phyloP scores from a whole-genome alignment of 2,113 vertebrate genomes.

The Pterocles gutturalis region DNA sequence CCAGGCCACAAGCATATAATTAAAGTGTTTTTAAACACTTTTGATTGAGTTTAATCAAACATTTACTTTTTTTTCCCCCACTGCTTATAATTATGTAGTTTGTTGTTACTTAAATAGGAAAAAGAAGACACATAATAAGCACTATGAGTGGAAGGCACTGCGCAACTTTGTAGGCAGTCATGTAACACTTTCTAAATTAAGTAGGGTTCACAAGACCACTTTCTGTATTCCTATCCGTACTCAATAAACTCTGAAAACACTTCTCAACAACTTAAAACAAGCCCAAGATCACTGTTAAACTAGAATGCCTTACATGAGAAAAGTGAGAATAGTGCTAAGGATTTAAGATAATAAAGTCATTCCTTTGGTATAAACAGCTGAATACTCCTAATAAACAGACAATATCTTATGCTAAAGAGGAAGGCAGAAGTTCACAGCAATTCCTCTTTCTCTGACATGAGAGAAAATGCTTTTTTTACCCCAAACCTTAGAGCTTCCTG shows the following conservation, averaged over 20 bases:
- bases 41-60: background rate
- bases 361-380: background rate
- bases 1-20: background rate
- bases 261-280: background rate
- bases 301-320: background rate
- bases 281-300: background rate
- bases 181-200: background rate
- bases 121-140: background rate
- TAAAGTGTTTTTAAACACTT: background rate
- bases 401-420: background rate
- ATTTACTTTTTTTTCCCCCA: background rate
- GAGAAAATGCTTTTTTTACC: background rate
- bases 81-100: background rate
- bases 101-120: background rate
- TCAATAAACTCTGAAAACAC: background rate
- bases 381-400: background rate
- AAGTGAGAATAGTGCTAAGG: background rate
- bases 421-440: background rate
- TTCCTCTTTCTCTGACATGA: background rate
- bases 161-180: background rate
- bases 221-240: background rate
- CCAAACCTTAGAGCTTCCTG: background rate
- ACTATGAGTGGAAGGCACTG: background rate
- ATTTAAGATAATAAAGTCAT: background rate
- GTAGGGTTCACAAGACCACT: background rate